Evolutionary conservation across 2,888 invertebrate species (phyloP).

Genomic region (Drosophila siamana): DNA sequence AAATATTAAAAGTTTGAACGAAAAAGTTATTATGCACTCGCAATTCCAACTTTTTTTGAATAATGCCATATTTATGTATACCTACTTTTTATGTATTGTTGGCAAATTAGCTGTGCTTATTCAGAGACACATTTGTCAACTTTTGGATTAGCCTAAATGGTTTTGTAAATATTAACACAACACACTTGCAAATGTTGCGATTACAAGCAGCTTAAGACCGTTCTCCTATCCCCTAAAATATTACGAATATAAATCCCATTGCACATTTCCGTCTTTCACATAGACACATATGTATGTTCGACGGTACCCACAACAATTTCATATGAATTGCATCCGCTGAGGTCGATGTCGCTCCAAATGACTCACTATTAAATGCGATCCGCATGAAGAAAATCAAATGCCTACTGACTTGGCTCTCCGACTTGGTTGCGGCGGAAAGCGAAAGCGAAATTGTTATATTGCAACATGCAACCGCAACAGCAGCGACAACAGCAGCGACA

Average conservation of each 20-base stretch:
- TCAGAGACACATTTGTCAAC: no score
- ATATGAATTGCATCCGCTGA: constrained; percentile 53
- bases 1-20: constrained; percentile 68
- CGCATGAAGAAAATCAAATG: constrained; percentile 42
- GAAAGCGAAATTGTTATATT: constrained; percentile 77
- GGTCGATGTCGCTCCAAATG: constrained; percentile 61
- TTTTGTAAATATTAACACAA: no score
- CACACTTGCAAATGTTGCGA: no score
- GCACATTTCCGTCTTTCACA: neutral
- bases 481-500: constrained; percentile 42
- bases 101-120: neutral
- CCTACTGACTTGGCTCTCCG: constrained; percentile 38
- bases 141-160: no score
- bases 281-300: neutral
- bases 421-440: constrained; percentile 43
- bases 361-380: constrained; percentile 76
- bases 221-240: no score
- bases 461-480: constrained; percentile 78
- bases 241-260: no score
- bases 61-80: no score
- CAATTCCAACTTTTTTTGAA: no score
- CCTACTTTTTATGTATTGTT: no score
- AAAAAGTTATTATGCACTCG: constrained; percentile 58
- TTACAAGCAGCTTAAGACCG: no score
- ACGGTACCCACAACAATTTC: constrained; percentile 19